Evolutionary conservation across 2,888 invertebrate genomes (phyloP).

Genomic region (Anoplius nigerrimus): DNA sequence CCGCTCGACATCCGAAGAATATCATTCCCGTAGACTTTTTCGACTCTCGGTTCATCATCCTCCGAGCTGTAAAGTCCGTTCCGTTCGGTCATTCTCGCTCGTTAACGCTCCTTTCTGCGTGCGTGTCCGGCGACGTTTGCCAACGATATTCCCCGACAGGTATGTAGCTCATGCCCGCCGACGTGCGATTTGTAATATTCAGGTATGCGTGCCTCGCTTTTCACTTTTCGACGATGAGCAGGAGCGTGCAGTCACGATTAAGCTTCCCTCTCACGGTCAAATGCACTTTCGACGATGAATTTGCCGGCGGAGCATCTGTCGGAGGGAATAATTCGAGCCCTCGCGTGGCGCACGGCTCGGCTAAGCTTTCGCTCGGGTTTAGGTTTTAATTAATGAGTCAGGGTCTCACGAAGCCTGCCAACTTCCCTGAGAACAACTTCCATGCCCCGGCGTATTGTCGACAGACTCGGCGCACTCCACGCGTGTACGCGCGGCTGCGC

Average conservation of each 20-base stretch:
- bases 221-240: conserved; percentile 9
- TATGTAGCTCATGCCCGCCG: no score
- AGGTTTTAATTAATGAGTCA: conserved; percentile 63
- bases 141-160: no score
- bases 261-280: conserved; percentile 9
- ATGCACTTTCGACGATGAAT: conserved; percentile 18
- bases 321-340: conserved; percentile 25
- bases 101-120: no score
- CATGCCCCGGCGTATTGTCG: conserved; percentile 31
- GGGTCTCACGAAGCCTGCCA: conserved; percentile 59
- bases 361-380: conserved; percentile 58
- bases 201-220: background rate
- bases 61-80: no score
- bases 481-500: background rate
- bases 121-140: no score
- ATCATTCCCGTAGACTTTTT: no score
- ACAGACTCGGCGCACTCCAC: conserved; percentile 16
- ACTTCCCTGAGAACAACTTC: conserved; percentile 63
- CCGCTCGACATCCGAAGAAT: no score
- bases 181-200: no score
- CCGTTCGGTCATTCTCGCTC: no score
- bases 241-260: background rate
- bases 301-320: conserved; percentile 9
- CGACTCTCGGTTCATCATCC: no score
- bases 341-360: conserved; percentile 11